Percentiles rank a stretch among this genome's conserved stretches.
phyloP scores from a whole-genome alignment of 2,888 invertebrate genomes.

The Hololepta plana region DNA sequence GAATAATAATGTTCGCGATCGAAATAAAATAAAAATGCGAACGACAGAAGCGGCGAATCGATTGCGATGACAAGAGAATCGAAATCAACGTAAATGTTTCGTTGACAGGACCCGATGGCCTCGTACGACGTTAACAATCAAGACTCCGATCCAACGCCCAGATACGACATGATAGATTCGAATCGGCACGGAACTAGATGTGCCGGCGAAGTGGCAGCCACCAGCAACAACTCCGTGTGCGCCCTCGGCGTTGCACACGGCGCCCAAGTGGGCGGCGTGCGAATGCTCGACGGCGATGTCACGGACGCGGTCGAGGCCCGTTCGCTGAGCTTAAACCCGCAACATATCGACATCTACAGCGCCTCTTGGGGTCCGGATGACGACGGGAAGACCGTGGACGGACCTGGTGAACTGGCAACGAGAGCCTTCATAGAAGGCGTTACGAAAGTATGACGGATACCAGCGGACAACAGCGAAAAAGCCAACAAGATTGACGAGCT shows the following conservation, averaged over 20 bases:
- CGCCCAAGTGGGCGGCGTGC: constrained; percentile 80
- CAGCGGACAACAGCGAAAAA: background rate
- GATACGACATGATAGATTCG: constrained; percentile 93
- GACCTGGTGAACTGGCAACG: constrained; percentile 88
- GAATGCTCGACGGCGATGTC: constrained; percentile 96
- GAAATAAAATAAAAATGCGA: too few species aligned
- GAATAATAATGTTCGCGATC: too few species aligned
- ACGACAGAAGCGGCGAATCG: too few species aligned
- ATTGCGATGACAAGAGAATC: too few species aligned
- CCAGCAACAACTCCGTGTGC: constrained; percentile 90
- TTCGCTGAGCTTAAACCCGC: constrained; percentile 81
- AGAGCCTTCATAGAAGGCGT: constrained; percentile 94
- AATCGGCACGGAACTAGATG: constrained; percentile 91
- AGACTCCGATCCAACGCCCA: constrained; percentile 91
- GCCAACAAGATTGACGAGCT: background rate
- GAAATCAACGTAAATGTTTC: constrained; percentile 8
- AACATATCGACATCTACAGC: constrained; percentile 96
- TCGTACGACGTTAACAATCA: constrained; percentile 95
- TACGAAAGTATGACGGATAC: constrained; percentile 46
- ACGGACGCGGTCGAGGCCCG: constrained; percentile 97
- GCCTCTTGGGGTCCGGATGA: constrained; percentile 99
- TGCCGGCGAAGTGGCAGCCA: constrained; percentile 95
- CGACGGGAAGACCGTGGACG: constrained; percentile 95
- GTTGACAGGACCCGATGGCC: constrained; percentile 71
- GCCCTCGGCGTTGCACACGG: constrained; percentile 93